Base-by-base conservation (phyloP, 2,888 invertebrate species). In the Malacosoma neustria region DNA sequence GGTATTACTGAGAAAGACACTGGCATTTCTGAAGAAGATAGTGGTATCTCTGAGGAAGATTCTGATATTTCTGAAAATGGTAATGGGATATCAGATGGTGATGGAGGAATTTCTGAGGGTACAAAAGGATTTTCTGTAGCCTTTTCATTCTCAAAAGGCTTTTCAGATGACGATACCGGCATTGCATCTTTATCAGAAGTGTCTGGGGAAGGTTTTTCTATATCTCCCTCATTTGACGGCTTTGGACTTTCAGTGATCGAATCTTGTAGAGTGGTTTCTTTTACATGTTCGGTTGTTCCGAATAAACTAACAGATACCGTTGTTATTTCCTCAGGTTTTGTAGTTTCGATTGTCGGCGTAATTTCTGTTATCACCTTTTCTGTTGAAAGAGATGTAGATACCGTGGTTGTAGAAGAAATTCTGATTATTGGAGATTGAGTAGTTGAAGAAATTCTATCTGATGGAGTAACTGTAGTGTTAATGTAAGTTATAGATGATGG, bases 401-500 rank as follows among this genome's bases (percentile, higher is more conserved):
- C 48, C 15, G 58, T 48, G 4, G 54, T 40, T 13, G 56, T 51
- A 3, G 57, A 49, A 3, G 54, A 47, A 13, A 56, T 51, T 4
- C 62, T 40, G 32, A 57, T 54, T 37, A 61, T 48, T 29, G 45
- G 43, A 30, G 51, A 52, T 30, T 59, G 50, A 14, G 61, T 42
- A 34, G 57, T 49, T 6, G 60, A 45, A n/a, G 47, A 48, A 32
- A 49, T 50, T 29, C 53, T 50, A 12, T 64, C 61, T 46, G 60
- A 61, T 32, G 49, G 45, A 34, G 58, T 54, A 14, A 51, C 40
- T 22, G 80, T 75, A 3, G 69, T 59, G 39, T 77, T 82, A 4
- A 84, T 81, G 37, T 79, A 77, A 14, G 79, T 82, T 9, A 84
- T 81, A 0, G 70, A 60, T 35, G 70, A 61, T 3, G 84, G 85